These are phyloP conservation scores for Allacma fusca DNA, from an alignment of 2,888 invertebrate species.

Conservation along the genomic window DNA sequence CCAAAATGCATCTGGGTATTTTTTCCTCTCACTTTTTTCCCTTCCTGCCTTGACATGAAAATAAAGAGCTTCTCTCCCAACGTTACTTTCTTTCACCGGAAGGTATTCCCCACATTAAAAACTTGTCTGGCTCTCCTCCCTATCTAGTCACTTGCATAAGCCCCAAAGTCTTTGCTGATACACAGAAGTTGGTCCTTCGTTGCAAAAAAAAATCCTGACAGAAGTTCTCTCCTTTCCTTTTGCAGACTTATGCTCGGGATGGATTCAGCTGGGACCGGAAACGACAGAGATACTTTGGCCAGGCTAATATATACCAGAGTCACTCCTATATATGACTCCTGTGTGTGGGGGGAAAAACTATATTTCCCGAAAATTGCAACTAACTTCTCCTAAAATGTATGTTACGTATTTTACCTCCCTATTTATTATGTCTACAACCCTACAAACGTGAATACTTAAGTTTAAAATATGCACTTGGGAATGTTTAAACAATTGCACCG, in stretches of 20 bases:
- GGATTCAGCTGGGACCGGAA: background rate
- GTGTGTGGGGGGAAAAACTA: background rate
- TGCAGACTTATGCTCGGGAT: background rate
- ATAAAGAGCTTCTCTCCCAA: background rate
- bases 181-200: background rate
- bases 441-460: too few relatives aligned
- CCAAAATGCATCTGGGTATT: background rate
- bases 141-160: background rate
- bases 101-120: conserved; percentile 15
- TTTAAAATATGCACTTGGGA: too few relatives aligned
- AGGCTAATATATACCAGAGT: background rate
- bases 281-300: background rate
- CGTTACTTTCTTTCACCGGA: conserved; percentile 15
- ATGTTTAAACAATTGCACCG: too few relatives aligned
- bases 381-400: too few relatives aligned
- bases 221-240: background rate
- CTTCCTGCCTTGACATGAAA: conserved; percentile 10
- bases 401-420: too few relatives aligned
- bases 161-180: background rate
- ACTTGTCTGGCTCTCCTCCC: background rate
- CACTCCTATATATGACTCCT: background rate
- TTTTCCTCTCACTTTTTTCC: background rate
- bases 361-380: background rate
- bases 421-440: too few relatives aligned
- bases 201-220: background rate